phyloP scores from a whole-genome alignment of 2,888 invertebrate species.

The Piscicola geometra region DNA sequence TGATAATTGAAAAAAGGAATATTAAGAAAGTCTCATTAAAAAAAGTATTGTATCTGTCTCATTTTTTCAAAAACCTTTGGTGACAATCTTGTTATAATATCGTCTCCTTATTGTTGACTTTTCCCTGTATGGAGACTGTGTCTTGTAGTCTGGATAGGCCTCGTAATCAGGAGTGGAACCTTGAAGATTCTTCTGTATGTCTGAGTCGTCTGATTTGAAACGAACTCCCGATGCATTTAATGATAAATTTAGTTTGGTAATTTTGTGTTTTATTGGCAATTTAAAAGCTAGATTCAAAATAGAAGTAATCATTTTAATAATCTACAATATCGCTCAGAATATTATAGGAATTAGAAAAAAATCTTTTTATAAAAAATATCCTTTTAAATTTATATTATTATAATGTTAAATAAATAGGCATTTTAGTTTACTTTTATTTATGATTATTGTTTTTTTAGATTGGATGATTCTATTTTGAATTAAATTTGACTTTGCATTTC shows the following conservation, averaged over 20 bases:
- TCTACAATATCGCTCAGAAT: neutral
- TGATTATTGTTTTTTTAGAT: too few species aligned
- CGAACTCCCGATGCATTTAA: neutral
- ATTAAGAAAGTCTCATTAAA: neutral
- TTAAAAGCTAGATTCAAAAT: neutral
- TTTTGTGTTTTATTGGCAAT: neutral
- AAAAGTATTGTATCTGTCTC: too few species aligned
- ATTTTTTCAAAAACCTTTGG: too few species aligned
- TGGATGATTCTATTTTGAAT: too few species aligned
- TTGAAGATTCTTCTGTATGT: neutral
- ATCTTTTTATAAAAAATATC: neutral
- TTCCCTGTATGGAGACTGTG: conserved; percentile 37
- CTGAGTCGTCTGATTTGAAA: neutral
- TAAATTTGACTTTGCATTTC: too few species aligned
- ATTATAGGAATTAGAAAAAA: neutral
- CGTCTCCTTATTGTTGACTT: conserved; percentile 21
- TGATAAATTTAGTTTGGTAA: neutral
- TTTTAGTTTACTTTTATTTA: too few species aligned
- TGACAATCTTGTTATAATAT: conserved; percentile 35
- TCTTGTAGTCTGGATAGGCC: conserved; percentile 37
- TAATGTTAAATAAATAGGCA: too few species aligned
- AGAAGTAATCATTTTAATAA: neutral
- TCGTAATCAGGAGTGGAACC: conserved; percentile 33
- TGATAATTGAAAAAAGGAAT: neutral
- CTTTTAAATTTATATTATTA: neutral